Evolutionary conservation across 1,140 invertebrate genomes (phyloP).

Genomic region (Lepeophtheirus salmonis): DNA sequence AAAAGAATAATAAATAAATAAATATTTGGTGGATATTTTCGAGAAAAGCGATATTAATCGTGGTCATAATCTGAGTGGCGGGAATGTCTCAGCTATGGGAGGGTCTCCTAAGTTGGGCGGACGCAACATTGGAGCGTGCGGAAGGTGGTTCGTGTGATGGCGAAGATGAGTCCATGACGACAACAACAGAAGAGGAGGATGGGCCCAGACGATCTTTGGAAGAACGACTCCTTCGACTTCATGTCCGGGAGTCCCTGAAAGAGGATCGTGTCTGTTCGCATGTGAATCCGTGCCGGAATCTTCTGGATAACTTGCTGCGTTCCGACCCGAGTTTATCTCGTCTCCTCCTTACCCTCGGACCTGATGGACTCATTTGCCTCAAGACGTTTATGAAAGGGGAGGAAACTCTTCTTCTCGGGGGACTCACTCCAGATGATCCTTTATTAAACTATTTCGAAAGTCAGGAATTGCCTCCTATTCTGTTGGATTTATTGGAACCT

Average conservation of each 20-base stretch:
- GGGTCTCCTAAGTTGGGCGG: neutral
- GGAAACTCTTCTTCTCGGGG: neutral
- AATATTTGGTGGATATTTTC: no score
- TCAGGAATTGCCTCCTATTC: constrained; percentile 61
- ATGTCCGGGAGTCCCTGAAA: constrained; percentile 3
- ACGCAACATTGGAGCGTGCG: neutral
- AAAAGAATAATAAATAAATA: no score
- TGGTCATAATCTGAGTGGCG: no score
- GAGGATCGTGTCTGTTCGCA: neutral
- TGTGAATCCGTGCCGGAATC: constrained; percentile 8
- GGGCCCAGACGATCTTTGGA: no score
- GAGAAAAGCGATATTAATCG: no score
- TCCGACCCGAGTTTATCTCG: neutral
- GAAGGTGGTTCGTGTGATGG: neutral
- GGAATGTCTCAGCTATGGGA: neutral
- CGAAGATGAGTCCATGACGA: neutral
- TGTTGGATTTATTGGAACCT: constrained; percentile 58
- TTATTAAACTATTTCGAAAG: constrained; percentile 34
- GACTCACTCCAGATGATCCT: neutral
- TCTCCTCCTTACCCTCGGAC: neutral
- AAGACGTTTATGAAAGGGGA: neutral
- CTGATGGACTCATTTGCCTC: no score
- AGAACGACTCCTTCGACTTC: neutral
- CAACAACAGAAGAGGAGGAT: no score
- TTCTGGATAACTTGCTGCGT: neutral